Evolutionary conservation across 1,140 invertebrate species (phyloP).

Genomic region (Gonioctena quinquepunctata): DNA sequence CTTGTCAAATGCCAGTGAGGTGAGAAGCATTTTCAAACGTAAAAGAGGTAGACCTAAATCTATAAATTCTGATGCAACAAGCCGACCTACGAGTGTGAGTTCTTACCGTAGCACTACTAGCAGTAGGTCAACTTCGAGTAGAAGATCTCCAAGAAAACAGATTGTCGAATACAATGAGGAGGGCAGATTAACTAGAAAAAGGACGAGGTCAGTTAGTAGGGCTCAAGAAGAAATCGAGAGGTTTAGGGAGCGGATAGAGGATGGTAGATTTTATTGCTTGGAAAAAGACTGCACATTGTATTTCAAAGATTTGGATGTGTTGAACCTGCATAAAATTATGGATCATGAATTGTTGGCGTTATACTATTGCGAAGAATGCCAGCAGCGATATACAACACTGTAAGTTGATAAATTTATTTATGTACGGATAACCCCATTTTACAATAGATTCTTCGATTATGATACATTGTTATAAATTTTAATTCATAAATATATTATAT

Average conservation of each 20-base stretch:
- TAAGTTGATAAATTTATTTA: too few species aligned
- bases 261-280: background rate
- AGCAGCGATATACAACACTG: background rate
- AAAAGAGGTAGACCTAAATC: background rate
- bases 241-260: background rate
- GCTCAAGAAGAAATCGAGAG: background rate
- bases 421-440: too few species aligned
- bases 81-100: background rate
- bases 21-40: background rate
- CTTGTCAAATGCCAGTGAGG: background rate
- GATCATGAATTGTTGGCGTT: background rate
- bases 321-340: conserved; percentile 8
- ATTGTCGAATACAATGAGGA: background rate
- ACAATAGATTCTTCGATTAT: too few species aligned
- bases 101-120: background rate
- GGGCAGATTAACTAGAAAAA: background rate
- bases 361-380: conserved; percentile 10
- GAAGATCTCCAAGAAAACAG: background rate
- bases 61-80: background rate
- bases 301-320: conserved; percentile 3
- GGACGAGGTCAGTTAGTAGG: conserved; percentile 4
- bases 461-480: too few species aligned
- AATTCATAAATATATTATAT: too few species aligned
- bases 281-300: background rate
- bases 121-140: background rate